These are phyloP conservation scores for Oenanthe oenanthe DNA, from an alignment of 2,113 vertebrate species.

Conservation along the genomic window DNA sequence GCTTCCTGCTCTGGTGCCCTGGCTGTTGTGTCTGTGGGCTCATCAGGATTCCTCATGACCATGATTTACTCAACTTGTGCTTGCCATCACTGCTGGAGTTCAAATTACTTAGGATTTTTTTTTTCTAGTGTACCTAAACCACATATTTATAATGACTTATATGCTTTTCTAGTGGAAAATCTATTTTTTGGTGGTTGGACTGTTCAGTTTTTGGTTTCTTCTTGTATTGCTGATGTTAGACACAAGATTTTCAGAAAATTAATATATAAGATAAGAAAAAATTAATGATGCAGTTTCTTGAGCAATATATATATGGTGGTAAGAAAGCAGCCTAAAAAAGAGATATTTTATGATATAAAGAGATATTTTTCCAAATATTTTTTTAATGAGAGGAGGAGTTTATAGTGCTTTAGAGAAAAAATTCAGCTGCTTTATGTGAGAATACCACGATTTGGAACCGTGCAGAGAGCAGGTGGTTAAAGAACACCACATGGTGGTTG, in stretches of 20 bases:
- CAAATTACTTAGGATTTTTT: neutral
- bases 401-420: neutral
- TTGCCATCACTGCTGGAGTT: neutral
- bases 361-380: neutral
- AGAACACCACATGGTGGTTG: neutral
- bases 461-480: neutral
- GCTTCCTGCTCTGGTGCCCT: neutral
- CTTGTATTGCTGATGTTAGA: neutral
- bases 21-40: fast-evolving
- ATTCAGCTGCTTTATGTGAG: neutral
- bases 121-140: neutral
- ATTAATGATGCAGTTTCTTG: neutral
- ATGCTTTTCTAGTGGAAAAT: neutral
- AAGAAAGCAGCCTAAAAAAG: neutral
- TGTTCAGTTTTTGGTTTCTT: neutral
- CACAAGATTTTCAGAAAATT: neutral
- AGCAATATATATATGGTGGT: fast-evolving
- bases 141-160: neutral
- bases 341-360: neutral
- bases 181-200: neutral
- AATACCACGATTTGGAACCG: neutral
- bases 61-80: neutral
- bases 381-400: neutral
- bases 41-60: neutral
- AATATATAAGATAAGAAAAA: neutral